Evolutionary conservation across 1,140 invertebrate species (phyloP), one percentile per base, ranked within the genome.

Genomic region (Drosophila nigromelanica): DNA sequence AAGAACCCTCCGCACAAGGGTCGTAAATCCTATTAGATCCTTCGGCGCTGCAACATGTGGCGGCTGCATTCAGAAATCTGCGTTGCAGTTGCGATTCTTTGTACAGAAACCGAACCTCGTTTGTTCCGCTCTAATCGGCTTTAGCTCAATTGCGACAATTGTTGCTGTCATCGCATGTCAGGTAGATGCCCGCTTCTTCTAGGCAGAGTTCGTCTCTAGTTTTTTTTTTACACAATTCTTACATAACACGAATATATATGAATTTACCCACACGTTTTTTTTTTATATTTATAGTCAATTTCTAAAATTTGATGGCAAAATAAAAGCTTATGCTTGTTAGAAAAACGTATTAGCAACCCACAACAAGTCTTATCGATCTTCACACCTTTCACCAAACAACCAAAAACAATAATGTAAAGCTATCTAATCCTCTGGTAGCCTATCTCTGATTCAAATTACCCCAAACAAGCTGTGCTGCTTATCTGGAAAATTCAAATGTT

Each of bases 11-110:
- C 51, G 63, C 35, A 54, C 73, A 78, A 83, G 61, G 80, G 72
- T 82, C 80, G 72, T 79, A 83, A 83, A 82, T 82, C 80, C 80
- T 83, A 82, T 82, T 82, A 82, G 72, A 83, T 76, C 58, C 66
- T 69, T 61, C n/a, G 6, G 45, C 45, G 8, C 63, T 67, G 76
- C 76, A 82, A 76, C 76, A 82, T 82, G 80, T 79, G 80, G 82
- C 54, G 59, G 76, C 72, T 69, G 66, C 60, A 45, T 33, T 15
- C 2, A 45, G 51, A 62, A 70, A 30, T 37, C 27, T 59, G 24
- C 42, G 15, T 21, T 52, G 58, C 71, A 42, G 27, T 15, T 14
- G 56, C 43, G n/a, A 14, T 33, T 51, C 21, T 39, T 56, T 21
- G 18, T 43, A 6, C 6, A 55, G 14, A 11, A 58, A 21, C 15